Conservation (phyloP, 2,113 vertebrate species). For the Hippoglossus stenolepis region DNA sequence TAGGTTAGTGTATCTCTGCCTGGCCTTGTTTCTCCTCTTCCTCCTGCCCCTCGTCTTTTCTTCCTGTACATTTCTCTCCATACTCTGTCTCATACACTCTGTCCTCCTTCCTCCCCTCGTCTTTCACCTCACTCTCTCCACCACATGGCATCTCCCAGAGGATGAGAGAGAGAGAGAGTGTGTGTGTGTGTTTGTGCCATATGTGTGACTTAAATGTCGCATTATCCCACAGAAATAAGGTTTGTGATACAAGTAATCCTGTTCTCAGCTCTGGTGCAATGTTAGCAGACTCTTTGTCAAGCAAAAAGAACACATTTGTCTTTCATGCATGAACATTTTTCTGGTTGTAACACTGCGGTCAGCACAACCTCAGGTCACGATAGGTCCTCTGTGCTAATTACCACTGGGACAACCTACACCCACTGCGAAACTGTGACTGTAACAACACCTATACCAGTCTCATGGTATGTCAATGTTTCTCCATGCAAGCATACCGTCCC, state of each 20-base stretch:
- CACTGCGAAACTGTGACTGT: not conserved
- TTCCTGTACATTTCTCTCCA: constrained; percentile 9
- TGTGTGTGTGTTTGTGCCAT: not conserved
- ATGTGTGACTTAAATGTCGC: not conserved
- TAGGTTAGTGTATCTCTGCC: too few relatives aligned
- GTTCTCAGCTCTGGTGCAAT: not conserved
- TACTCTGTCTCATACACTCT: not conserved
- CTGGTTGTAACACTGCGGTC: constrained; percentile 11
- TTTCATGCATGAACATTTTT: constrained; percentile 6
- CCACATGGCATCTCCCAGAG: constrained; percentile 42
- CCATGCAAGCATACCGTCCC: too few relatives aligned
- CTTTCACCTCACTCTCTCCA: constrained; percentile 16
- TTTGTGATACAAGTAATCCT: not conserved
- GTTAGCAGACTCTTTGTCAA: constrained; percentile 31
- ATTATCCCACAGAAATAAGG: not conserved
- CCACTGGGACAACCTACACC: constrained; percentile 2
- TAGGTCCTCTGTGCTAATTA: constrained; percentile 9
- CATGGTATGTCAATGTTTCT: not conserved
- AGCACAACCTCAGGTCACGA: constrained; percentile 18
- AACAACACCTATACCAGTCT: not conserved
- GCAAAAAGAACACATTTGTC: constrained; percentile 19
- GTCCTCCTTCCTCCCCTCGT: not conserved
- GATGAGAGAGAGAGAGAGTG: constrained; percentile 23
- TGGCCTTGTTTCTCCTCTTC: too few relatives aligned
- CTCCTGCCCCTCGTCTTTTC: not conserved